These are phyloP conservation scores for Calliopsis andreniformis DNA, from an alignment of 1,140 invertebrate species.

Conservation along the genomic window DNA sequence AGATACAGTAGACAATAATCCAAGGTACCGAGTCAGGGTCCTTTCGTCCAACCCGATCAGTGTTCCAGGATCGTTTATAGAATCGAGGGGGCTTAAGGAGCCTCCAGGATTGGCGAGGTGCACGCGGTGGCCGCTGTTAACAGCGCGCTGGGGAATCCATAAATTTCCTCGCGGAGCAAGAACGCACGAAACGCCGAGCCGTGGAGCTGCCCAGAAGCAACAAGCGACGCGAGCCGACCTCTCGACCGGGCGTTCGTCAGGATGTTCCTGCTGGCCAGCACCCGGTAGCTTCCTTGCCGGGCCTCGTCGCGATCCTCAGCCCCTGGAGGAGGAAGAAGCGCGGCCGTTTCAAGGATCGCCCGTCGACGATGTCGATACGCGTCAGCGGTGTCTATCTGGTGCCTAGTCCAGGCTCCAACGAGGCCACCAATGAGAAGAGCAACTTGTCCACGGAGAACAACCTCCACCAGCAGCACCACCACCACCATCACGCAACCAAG, in stretches of 20 bases:
- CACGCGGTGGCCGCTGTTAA: neutral
- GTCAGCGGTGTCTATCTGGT: constrained; percentile 79
- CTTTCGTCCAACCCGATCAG: too few species aligned
- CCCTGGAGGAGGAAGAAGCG: constrained; percentile 61
- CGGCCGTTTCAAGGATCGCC: constrained; percentile 50
- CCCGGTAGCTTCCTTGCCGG: constrained; percentile 64
- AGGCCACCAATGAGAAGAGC: constrained; percentile 68
- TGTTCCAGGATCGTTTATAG: neutral
- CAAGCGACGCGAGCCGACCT: constrained; percentile 62
- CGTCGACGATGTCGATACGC: constrained; percentile 77
- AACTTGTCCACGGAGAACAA: constrained; percentile 39
- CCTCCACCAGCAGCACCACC: constrained; percentile 73
- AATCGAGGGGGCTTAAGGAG: neutral
- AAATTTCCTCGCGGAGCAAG: constrained; percentile 42
- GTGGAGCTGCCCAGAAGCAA: constrained; percentile 61
- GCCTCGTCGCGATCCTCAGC: constrained; percentile 63
- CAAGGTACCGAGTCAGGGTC: neutral
- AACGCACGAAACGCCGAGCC: constrained; percentile 50
- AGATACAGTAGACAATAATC: neutral
- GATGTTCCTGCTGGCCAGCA: constrained; percentile 53
- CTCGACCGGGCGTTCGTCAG: constrained; percentile 53
- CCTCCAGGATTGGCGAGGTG: neutral
- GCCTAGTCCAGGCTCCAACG: constrained; percentile 65
- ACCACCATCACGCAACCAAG: constrained; percentile 80
- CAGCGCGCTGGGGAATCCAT: constrained; percentile 19